Evolutionary conservation across 2,888 invertebrate species (phyloP).

Genomic region (Lepidocyrtoides sp.): DNA sequence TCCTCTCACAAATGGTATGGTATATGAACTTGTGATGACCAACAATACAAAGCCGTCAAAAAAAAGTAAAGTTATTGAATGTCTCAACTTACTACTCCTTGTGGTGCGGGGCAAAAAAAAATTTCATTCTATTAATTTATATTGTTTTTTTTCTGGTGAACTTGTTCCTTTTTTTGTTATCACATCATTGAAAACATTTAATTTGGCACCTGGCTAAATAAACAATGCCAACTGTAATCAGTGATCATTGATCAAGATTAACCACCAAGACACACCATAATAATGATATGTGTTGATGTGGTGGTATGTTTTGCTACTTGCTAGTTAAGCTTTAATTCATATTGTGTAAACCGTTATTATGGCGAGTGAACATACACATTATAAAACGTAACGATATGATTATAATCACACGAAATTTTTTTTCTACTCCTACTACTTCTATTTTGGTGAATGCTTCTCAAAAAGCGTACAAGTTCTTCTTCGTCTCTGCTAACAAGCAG

Average conservation of each 20-base stretch:
- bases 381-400: conserved; percentile 14
- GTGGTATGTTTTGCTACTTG: neutral
- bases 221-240: conserved; percentile 56
- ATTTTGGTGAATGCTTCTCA: neutral
- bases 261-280: conserved; percentile 24
- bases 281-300: conserved; percentile 40
- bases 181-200: conserved; percentile 61
- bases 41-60: neutral
- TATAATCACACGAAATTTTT: neutral
- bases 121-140: conserved; percentile 1
- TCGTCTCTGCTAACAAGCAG: neutral
- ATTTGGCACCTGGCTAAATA: conserved; percentile 60
- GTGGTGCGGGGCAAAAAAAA: neutral
- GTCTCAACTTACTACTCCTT: neutral
- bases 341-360: conserved; percentile 38
- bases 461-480: neutral
- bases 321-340: neutral
- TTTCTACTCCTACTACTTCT: neutral
- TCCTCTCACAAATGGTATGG: neutral
- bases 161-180: conserved; percentile 55
- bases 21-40: too few species aligned
- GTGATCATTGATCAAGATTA: conserved; percentile 48
- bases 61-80: neutral
- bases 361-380: conserved; percentile 7
- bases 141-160: neutral